Percentiles rank a stretch among this genome's conserved stretches.
Conservation (phyloP, 1,140 invertebrate genomes). For the Drosophila santomea region DNA sequence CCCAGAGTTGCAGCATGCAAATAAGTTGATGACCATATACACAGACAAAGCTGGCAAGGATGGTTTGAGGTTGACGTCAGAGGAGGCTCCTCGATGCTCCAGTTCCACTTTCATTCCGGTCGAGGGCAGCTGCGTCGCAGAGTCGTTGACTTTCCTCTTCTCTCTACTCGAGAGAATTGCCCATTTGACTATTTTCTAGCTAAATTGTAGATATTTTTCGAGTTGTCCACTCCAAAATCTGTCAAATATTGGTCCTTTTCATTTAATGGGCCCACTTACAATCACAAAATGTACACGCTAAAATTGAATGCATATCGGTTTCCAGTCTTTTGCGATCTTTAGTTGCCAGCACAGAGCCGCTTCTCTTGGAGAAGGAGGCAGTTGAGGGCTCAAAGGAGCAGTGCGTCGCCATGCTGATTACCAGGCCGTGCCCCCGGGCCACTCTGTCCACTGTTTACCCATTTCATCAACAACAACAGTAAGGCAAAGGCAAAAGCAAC, state of each 20-base stretch:
- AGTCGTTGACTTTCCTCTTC: slow-evolving; percentile 22
- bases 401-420: slow-evolving; percentile 63
- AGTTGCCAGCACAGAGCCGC: slow-evolving; percentile 4
- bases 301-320: too few species aligned
- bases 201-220: neutral
- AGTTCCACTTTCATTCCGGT: slow-evolving; percentile 43
- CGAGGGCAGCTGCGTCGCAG: slow-evolving; percentile 48
- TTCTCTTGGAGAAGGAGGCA: slow-evolving; percentile 15
- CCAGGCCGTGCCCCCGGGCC: slow-evolving; percentile 45
- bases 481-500: slow-evolving; percentile 16
- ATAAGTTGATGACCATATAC: slow-evolving; percentile 42
- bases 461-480: slow-evolving; percentile 37
- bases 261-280: too few species aligned
- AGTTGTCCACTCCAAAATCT: too few species aligned
- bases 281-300: too few species aligned
- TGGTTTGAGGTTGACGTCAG: slow-evolving; percentile 21
- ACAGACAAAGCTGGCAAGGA: slow-evolving; percentile 18
- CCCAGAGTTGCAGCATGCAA: slow-evolving; percentile 26
- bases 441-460: slow-evolving; percentile 61
- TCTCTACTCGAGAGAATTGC: neutral
- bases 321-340: neutral
- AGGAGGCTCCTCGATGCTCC: slow-evolving; percentile 13
- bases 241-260: too few species aligned
- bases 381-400: slow-evolving; percentile 33
- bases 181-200: slow-evolving; percentile 10